Evolutionary conservation across 2,797 vertebrate genomes (phyloP).

Genomic region (Hapalemur alaotrensis): DNA sequence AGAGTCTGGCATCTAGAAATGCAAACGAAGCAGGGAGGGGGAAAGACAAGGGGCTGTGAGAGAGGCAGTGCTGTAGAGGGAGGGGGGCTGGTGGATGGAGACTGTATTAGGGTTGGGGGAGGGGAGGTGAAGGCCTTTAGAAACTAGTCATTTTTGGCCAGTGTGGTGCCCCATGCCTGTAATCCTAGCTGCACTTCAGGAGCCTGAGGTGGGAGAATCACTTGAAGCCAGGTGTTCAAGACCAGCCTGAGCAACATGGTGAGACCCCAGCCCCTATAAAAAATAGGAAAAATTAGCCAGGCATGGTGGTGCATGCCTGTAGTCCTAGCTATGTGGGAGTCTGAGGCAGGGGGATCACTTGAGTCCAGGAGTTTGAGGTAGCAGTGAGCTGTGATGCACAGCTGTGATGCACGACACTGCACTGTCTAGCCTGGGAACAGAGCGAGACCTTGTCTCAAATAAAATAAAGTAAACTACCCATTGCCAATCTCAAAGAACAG

Average conservation of each 20-base stretch:
- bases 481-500: neutral
- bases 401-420: neutral
- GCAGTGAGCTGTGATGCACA: neutral
- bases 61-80: neutral
- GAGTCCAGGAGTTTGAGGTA: neutral
- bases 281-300: neutral
- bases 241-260: neutral
- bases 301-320: too few relatives aligned
- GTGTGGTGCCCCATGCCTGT: neutral
- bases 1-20: neutral
- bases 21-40: neutral
- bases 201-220: neutral
- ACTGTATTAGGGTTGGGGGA: neutral
- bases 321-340: neutral
- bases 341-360: neutral
- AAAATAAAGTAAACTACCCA: neutral
- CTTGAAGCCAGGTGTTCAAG: neutral
- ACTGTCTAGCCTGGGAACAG: neutral
- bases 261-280: neutral
- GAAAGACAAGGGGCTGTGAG: neutral
- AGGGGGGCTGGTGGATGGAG: neutral
- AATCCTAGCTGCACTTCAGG: neutral
- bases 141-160: neutral
- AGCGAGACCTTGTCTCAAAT: too few relatives aligned
- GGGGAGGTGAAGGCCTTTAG: neutral